Conservation (phyloP, 2,797 vertebrate species). For the Poeciliopsis gracilis region DNA sequence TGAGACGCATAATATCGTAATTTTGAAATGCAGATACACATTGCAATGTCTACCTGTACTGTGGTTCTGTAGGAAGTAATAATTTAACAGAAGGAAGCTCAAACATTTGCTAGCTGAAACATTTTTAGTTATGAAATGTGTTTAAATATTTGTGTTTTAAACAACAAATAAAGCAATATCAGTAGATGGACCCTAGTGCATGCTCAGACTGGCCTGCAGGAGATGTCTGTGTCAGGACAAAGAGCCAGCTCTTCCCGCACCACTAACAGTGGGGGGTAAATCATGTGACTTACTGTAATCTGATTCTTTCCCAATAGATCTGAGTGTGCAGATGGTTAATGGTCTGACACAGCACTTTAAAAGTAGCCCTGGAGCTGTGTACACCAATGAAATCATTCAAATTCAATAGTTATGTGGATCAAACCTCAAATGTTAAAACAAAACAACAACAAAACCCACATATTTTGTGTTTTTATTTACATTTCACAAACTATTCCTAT, state of each 20-base stretch:
- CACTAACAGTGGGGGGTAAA: slow-evolving; percentile 31
- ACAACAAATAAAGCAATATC: neutral
- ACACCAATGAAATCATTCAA: neutral
- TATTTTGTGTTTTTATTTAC: neutral
- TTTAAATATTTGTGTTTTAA: neutral
- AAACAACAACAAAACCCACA: neutral
- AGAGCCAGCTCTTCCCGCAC: slow-evolving; percentile 47
- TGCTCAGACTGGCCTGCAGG: neutral
- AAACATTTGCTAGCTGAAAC: neutral
- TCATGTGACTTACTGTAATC: slow-evolving; percentile 60
- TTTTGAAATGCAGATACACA: neutral
- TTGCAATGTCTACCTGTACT: neutral
- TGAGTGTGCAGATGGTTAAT: neutral
- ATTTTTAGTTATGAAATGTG: neutral
- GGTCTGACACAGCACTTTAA: neutral
- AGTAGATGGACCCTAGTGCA: neutral
- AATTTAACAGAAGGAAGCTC: neutral
- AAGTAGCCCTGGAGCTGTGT: neutral
- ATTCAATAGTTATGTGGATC: no score
- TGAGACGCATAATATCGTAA: neutral
- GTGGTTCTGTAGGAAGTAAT: neutral
- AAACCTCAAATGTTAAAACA: neutral
- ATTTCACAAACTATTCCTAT: neutral
- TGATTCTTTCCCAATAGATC: slow-evolving; percentile 22
- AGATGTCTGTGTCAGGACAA: slow-evolving; percentile 23